phyloP scores from a whole-genome alignment of 2,888 invertebrate genomes.

The Nematopogon swammerdamellus region DNA sequence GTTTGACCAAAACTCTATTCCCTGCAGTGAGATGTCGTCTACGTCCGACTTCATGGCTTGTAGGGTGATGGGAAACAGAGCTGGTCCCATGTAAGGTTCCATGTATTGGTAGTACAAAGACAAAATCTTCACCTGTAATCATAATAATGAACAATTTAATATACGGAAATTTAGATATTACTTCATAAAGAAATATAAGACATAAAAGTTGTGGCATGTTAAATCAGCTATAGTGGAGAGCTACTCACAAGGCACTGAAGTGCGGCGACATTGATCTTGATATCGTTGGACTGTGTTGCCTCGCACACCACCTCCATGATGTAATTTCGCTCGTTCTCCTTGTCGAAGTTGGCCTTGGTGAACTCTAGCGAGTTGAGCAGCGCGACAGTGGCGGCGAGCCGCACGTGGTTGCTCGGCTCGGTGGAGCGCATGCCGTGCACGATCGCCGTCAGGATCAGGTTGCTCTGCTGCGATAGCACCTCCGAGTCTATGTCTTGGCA shows the following conservation, averaged over 20 bases:
- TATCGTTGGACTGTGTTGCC: slow-evolving; percentile 91
- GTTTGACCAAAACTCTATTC: slow-evolving; percentile 99
- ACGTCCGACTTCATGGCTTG: slow-evolving; percentile 98
- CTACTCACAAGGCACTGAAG: slow-evolving; percentile 91
- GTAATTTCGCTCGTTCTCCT: slow-evolving; percentile 94
- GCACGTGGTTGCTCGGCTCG: slow-evolving; percentile 90
- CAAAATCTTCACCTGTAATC: slow-evolving; percentile 77
- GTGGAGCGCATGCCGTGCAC: slow-evolving; percentile 97
- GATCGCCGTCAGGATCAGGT: slow-evolving; percentile 96
- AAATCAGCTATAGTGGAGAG: not conserved
- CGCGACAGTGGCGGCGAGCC: slow-evolving; percentile 95
- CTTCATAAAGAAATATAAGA: slow-evolving; percentile 1
- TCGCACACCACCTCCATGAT: slow-evolving; percentile 99
- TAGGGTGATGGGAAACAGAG: slow-evolving; percentile 95
- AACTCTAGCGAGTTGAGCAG: slow-evolving; percentile 97
- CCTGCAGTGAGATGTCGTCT: slow-evolving; percentile 95
- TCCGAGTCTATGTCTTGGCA: slow-evolving; percentile 98
- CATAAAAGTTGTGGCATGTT: not conserved
- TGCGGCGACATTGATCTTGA: slow-evolving; percentile 92
- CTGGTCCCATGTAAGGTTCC: slow-evolving; percentile 99
- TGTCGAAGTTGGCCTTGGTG: slow-evolving; percentile 97
- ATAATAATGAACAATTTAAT: too few relatives aligned
- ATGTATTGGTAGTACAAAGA: slow-evolving; percentile 98
- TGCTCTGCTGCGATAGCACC: slow-evolving; percentile 87
- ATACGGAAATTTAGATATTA: slow-evolving; percentile 1